Percentiles rank a stretch among this genome's conserved stretches.
These are phyloP conservation scores for Hirudinaria manillensis DNA, from an alignment of 2,888 invertebrate genomes.

Conservation along the genomic window DNA sequence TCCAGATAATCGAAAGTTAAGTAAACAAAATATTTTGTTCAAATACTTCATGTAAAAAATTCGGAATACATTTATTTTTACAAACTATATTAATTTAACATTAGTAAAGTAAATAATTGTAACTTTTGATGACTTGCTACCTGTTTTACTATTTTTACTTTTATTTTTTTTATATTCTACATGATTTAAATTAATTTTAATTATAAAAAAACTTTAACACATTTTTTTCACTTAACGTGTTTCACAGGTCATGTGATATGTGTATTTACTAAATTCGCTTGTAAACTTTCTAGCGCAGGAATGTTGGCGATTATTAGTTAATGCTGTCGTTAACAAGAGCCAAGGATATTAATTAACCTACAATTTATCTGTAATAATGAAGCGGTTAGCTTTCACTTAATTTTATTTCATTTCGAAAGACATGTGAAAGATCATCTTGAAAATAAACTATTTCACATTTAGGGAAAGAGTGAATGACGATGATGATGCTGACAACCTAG, in stretches of 20 bases:
- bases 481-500: background rate
- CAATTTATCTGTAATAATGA: background rate
- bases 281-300: background rate
- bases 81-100: too few species aligned
- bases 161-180: background rate
- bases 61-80: too few species aligned
- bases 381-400: background rate
- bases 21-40: too few species aligned
- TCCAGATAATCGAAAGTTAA: background rate
- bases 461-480: slow-evolving; percentile 12
- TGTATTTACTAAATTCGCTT: background rate
- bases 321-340: background rate
- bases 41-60: too few species aligned
- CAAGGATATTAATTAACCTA: background rate
- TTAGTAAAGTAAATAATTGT: background rate
- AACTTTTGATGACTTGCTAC: background rate
- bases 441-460: background rate
- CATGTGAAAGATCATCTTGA: background rate
- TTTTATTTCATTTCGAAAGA: background rate
- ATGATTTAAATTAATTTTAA: background rate
- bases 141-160: background rate
- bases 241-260: slow-evolving; percentile 9
- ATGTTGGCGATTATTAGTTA: background rate
- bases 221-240: background rate
- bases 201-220: too few species aligned